A percentile compares a stretch with the other conserved stretches of the same genome.
Evolutionary conservation across 2,888 invertebrate species (phyloP).

Genomic region (Papilio gigon): DNA sequence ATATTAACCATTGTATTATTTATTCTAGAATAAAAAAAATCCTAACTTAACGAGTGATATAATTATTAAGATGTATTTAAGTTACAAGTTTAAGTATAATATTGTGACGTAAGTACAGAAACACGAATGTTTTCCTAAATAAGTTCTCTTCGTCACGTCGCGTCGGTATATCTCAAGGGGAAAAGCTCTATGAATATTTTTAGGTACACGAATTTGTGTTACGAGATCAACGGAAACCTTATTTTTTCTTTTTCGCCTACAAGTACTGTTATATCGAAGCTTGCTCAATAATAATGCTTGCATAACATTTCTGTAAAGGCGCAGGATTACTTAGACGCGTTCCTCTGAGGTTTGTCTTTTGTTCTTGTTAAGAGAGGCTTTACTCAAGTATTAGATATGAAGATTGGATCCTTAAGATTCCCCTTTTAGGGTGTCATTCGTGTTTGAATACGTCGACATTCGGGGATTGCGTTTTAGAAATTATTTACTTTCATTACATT

Average conservation of each 20-base stretch:
- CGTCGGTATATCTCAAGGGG: conserved; percentile 62
- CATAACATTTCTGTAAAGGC: conserved; percentile 62
- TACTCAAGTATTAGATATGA: conserved; percentile 47
- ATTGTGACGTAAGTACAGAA: conserved; percentile 47
- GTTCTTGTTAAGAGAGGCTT: conserved; percentile 63
- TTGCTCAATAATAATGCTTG: conserved; percentile 55
- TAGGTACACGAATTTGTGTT: conserved; percentile 63
- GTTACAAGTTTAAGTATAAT: conserved; percentile 5
- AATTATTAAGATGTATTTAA: neutral
- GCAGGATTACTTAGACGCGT: conserved; percentile 58
- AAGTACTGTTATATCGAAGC: conserved; percentile 49
- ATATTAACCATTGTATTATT: too few species aligned
- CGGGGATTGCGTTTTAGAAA: conserved; percentile 26
- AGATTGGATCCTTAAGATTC: conserved; percentile 38
- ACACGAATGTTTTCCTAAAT: conserved; percentile 60
- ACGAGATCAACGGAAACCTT: conserved; percentile 54
- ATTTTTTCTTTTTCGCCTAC: conserved; percentile 46
- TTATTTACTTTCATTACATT: conserved; percentile 35
- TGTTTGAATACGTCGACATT: conserved; percentile 23
- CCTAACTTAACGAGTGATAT: neutral
- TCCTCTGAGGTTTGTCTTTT: conserved; percentile 61
- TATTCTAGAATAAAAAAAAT: too few species aligned
- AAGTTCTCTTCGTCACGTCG: conserved; percentile 63
- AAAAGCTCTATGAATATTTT: conserved; percentile 72
- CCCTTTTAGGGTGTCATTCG: conserved; percentile 23